Base-by-base conservation (phyloP, 2,797 vertebrate species). In the Spinibarbus caldwelli region DNA sequence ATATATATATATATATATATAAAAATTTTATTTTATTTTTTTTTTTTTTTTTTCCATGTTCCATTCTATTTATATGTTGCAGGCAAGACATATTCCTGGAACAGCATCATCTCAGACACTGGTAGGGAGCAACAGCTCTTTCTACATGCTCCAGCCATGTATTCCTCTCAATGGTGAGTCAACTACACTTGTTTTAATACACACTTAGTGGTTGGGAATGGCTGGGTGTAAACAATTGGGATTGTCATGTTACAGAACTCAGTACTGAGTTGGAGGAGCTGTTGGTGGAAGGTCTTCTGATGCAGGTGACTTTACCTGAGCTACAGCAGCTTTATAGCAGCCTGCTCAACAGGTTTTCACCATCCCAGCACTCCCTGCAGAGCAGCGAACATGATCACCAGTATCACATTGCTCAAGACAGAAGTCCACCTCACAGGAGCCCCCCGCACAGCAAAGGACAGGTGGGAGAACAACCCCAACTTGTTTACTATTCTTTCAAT, bases 281-380 rank as follows among this genome's bases (percentile, higher is more conserved):
- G 90, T 94, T 99, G 95, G 97, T 99, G 93, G 98, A 99, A 92
- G 98, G 97, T 36, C 97, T 99, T 89, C 95, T 99, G 90, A 96
- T 99, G 49, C 98, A 99, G 93, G 98, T 99, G 73, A 97, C 97
- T 26, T 93, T 99, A 89, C 98, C 98, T 0, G 98, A 99, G 93
- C 96, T 97, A 0, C 97, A 99, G 93, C 96, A 98, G 91, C 94
- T 99, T 81, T 98, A 99, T 91, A 95, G 95, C 91, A 96, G 95
- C 68, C 90, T 99, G 79, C 94, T 97, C 89, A 94, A 94, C 4
- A 96, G 96, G 89, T 95, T 96, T 84, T 94, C 90, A 38, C 92
- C 96, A 0, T 95, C 94, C 84, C 84, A 93, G 78, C 92, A 92
- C 73, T 91, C 94, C 73, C 88, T 93, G 15, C 89, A 87, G 6